These are phyloP conservation scores for Lasioglossum zephyrum DNA, from an alignment of 2,888 invertebrate species.

Conservation along the genomic window DNA sequence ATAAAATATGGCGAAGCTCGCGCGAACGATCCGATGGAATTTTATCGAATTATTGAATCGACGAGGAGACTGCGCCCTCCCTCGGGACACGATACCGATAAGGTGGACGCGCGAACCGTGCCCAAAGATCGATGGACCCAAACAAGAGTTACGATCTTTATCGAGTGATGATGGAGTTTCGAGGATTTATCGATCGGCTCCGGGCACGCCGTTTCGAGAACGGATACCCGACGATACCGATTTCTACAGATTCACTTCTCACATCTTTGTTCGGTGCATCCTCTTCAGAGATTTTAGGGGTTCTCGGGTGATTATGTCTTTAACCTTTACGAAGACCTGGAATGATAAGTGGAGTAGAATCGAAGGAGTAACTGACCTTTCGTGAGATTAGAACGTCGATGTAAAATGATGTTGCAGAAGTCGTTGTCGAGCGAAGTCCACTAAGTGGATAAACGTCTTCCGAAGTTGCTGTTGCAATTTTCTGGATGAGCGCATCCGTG, in stretches of 20 bases:
- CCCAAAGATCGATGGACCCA: conserved; percentile 44
- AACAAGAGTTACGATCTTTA: conserved; percentile 60
- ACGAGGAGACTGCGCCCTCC: conserved; percentile 6
- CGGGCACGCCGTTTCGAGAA: background rate
- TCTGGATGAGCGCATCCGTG: background rate
- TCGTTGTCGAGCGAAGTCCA: background rate
- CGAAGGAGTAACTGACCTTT: background rate
- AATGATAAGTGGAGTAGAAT: background rate
- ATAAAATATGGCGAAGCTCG: conserved; percentile 26
- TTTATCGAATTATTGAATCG: conserved; percentile 62
- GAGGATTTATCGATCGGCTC: conserved; percentile 35
- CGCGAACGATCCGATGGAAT: conserved; percentile 37
- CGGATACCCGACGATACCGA: background rate
- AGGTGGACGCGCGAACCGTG: conserved; percentile 15
- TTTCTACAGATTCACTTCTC: background rate
- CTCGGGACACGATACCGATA: conserved; percentile 37
- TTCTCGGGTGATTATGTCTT: background rate
- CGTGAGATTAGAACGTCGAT: background rate
- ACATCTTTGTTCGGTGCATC: background rate
- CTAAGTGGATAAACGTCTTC: background rate
- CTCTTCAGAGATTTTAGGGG: background rate
- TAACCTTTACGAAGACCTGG: background rate
- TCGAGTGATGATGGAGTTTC: conserved; percentile 63
- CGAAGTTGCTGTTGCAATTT: background rate
- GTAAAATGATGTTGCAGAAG: background rate